Percentiles rank a stretch among this genome's conserved stretches.
Evolutionary conservation across 2,888 invertebrate genomes (phyloP).

Genomic region (Acanthosepion lycidas): DNA sequence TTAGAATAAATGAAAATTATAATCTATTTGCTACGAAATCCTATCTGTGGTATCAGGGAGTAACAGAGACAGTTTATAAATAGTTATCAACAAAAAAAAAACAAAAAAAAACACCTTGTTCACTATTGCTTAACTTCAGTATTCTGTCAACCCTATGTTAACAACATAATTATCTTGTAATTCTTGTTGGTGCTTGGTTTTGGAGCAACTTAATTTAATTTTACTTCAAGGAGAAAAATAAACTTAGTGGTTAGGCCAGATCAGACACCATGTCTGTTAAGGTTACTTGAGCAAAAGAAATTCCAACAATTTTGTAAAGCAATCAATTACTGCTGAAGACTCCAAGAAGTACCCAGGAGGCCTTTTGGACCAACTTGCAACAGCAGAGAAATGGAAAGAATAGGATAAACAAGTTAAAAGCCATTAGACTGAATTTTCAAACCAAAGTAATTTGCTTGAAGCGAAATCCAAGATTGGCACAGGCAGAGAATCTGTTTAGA

Average conservation of each 20-base stretch:
- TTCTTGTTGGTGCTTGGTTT: slow-evolving; percentile 13
- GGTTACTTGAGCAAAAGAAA: neutral
- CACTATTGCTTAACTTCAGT: neutral
- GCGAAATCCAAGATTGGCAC: neutral
- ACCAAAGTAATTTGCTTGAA: slow-evolving; percentile 33
- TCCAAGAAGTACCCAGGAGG: neutral
- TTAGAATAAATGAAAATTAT: too few species aligned
- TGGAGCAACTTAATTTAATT: neutral
- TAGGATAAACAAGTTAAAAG: slow-evolving; percentile 12
- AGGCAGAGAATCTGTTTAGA: neutral
- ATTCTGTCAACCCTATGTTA: neutral
- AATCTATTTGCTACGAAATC: too few species aligned
- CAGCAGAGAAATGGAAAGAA: neutral
- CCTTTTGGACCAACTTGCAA: neutral
- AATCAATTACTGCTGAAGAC: neutral
- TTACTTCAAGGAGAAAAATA: neutral
- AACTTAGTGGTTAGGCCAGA: neutral
- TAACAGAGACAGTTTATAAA: too few species aligned
- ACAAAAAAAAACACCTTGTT: too few species aligned
- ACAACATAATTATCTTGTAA: neutral
- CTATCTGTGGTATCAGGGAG: too few species aligned
- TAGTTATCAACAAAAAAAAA: too few species aligned
- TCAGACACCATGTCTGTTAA: neutral
- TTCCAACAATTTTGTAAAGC: neutral
- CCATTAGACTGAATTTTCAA: slow-evolving; percentile 22